Evolutionary conservation across 2,888 invertebrate genomes (phyloP).

Genomic region (Drosophila macrothrix): DNA sequence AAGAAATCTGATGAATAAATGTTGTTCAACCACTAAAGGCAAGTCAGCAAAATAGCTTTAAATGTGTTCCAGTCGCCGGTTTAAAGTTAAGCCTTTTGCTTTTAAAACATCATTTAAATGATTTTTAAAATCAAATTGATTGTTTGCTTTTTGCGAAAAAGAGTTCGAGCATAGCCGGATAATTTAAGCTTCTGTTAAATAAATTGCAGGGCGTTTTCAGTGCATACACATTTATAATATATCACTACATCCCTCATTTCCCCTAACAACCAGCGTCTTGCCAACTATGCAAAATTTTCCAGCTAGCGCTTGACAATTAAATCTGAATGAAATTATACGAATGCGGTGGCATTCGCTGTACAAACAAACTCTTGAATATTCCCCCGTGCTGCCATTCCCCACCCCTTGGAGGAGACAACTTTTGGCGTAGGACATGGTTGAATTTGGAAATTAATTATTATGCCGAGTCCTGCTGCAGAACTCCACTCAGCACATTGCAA

Average conservation of each 20-base stretch:
- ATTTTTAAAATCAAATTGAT: background rate
- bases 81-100: background rate
- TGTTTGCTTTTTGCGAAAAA: background rate
- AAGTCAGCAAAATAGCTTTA: background rate
- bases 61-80: background rate
- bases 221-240: constrained; percentile 27
- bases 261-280: constrained; percentile 30
- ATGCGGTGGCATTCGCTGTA: constrained; percentile 34
- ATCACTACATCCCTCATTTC: background rate
- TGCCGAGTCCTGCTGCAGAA: constrained; percentile 3
- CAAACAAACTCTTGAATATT: constrained; percentile 27
- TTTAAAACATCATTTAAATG: background rate
- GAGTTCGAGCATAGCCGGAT: background rate
- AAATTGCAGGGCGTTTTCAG: constrained; percentile 47
- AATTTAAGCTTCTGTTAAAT: constrained; percentile 22
- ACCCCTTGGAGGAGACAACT: constrained; percentile 11
- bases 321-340: constrained; percentile 53
- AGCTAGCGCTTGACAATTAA: constrained; percentile 43
- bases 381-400: background rate
- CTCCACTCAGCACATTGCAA: background rate
- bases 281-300: constrained; percentile 46
- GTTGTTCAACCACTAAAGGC: background rate
- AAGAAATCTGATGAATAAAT: constrained; percentile 19
- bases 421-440: constrained; percentile 28
- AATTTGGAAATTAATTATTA: constrained; percentile 61